Percentiles rank a stretch among this genome's conserved stretches.
Conservation (phyloP, 2,888 invertebrate genomes). For the Trichogramma evanescens region DNA sequence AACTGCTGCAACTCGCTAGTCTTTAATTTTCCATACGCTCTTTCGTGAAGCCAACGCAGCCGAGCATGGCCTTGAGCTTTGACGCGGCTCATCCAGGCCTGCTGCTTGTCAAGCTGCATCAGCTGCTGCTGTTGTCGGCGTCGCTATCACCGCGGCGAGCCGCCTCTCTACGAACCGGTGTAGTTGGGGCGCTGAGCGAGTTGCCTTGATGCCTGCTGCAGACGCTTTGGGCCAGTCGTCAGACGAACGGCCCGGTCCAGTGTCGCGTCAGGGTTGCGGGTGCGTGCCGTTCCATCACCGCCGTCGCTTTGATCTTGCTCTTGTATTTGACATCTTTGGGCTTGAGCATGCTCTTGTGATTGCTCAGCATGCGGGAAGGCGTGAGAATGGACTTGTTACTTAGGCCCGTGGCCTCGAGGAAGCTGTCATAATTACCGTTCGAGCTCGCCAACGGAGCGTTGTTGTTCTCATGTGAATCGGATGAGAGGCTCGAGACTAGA, state of each 20-base stretch:
- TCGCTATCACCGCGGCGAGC: no score
- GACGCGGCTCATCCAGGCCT: no score
- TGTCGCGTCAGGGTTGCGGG: conserved; percentile 40
- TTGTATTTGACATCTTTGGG: conserved; percentile 73
- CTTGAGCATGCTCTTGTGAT: conserved; percentile 69
- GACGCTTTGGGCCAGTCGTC: conserved; percentile 31
- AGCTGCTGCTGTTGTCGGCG: no score
- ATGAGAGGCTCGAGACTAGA: neutral
- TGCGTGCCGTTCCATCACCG: conserved; percentile 49
- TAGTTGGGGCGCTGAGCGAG: no score
- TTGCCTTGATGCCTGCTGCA: neutral
- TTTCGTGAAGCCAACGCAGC: no score
- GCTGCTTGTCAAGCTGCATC: no score
- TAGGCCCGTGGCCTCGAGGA: conserved; percentile 70
- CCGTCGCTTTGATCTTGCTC: conserved; percentile 59
- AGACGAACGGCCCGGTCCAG: conserved; percentile 50
- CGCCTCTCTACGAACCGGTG: no score
- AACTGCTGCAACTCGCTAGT: no score
- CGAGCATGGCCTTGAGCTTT: no score
- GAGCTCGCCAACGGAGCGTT: conserved; percentile 33
- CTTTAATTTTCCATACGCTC: no score
- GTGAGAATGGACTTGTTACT: conserved; percentile 70
- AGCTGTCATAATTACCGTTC: conserved; percentile 58
- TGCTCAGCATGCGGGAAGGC: conserved; percentile 62
- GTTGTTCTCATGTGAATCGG: neutral